Evolutionary conservation across 2,888 invertebrate genomes (phyloP).

Genomic region (Willowsia nigromaculata): DNA sequence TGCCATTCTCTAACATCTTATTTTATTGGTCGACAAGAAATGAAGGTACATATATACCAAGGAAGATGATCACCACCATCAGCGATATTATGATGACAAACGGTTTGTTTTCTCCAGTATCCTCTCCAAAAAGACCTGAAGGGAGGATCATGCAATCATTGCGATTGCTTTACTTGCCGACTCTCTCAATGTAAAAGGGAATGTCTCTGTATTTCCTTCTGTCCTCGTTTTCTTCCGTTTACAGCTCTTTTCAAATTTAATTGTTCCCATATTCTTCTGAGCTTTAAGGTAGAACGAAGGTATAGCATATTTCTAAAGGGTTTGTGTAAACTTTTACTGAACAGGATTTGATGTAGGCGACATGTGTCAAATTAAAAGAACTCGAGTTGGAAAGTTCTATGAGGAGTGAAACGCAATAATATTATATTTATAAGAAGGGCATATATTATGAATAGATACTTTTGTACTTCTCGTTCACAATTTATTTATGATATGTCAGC

Average conservation of each 20-base stretch:
- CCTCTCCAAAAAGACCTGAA: neutral
- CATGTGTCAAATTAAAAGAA: slow-evolving; percentile 7
- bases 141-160: slow-evolving; percentile 15
- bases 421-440: neutral
- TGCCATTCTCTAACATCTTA: too few species aligned
- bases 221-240: neutral
- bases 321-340: neutral
- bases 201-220: too few species aligned
- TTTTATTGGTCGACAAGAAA: too few species aligned
- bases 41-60: too few species aligned
- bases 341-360: neutral
- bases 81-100: neutral
- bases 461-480: neutral
- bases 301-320: too few species aligned
- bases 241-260: neutral
- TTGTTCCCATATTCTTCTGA: neutral
- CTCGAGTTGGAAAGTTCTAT: neutral
- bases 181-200: too few species aligned
- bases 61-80: neutral
- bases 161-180: neutral
- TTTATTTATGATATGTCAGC: neutral
- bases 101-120: neutral
- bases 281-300: too few species aligned
- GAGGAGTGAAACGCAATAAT: neutral
- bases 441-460: neutral